Evolutionary conservation across 2,888 invertebrate genomes (phyloP).

Genomic region (Pimpla rufipes): DNA sequence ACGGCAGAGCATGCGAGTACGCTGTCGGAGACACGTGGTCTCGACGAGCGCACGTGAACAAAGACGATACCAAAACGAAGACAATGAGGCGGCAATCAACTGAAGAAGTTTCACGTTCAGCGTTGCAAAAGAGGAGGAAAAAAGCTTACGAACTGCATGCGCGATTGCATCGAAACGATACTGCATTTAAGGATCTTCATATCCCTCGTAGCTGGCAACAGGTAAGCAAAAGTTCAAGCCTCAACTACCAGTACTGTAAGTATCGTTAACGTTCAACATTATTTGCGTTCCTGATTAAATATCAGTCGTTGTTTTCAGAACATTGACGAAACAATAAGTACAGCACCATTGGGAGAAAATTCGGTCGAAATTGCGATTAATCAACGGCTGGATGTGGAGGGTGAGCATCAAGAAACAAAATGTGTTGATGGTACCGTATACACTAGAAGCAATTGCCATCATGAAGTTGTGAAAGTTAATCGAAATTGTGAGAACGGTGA

Average conservation of each 20-base stretch:
- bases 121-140: constrained; percentile 10
- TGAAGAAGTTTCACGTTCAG: constrained; percentile 8
- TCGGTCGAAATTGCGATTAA: background rate
- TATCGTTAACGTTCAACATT: constrained; percentile 1
- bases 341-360: background rate
- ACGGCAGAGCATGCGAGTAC: background rate
- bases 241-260: constrained; percentile 1
- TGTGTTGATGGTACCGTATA: background rate
- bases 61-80: background rate
- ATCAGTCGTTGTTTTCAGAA: constrained; percentile 1
- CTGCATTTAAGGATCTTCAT: constrained; percentile 5
- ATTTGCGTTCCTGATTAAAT: constrained; percentile 1
- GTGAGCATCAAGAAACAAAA: constrained; percentile 1
- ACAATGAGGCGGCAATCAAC: constrained; percentile 14
- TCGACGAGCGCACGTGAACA: background rate
- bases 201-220: constrained; percentile 21
- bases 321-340: background rate
- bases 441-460: constrained; percentile 1
- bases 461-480: constrained; percentile 1
- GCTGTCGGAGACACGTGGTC: constrained; percentile 1
- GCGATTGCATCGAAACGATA: background rate
- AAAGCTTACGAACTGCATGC: constrained; percentile 12
- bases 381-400: background rate
- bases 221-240: constrained; percentile 1
- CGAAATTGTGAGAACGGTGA: constrained; percentile 1